Base-by-base conservation (phyloP, 2,888 invertebrate genomes). In the Plebejus melissa region DNA sequence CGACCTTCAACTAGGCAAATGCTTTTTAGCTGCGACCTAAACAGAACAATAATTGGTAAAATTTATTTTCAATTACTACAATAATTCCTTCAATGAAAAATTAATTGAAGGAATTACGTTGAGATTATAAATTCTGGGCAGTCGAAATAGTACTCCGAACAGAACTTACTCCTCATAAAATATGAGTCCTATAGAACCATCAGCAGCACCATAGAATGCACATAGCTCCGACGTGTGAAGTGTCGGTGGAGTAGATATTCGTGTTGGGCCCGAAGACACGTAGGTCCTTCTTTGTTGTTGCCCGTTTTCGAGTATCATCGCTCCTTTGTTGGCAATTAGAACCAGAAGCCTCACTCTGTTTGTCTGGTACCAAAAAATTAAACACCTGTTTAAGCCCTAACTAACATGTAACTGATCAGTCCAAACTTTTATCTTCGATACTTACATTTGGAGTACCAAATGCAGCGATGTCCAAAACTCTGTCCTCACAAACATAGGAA, bases 401-500 rank as follows among this genome's bases (percentile, higher is more conserved):
- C 28, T 41, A 70, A 22, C 4, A 7, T 1, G 4, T 28, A 71
- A 50, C 71, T 32, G 32, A 32, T 71, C 13, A 54, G 36, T 69
- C 38, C 69, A 36, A 69, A 32, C 3, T 13, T 41, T 36, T 38
- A 1, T 71, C 9, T 7, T 4, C 28, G 50, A 41, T 74, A 79
- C 87, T 86, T 84, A 95, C 95, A 83, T 94, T 94, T 75, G 94
- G 92, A 74, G 90, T 85, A 80, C 90, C 81, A 83, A 90, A 93
- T 38, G 88, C 88, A 57, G 89, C 94, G 16, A 98, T 95, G 86
- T 98, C 98, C 78, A 97, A 96, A 78, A 99, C 97, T 83, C 96
- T 95, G 86, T 99, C 99, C 32, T 97, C 97, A 83, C 97, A 97
- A 69, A 97, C 91, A 87, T 96, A 98, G n/a, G 97, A 97, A 83